Evolutionary conservation across 2,113 vertebrate genomes (phyloP), one percentile per base, ranked within the genome.

Genomic region (Excalfactoria chinensis): DNA sequence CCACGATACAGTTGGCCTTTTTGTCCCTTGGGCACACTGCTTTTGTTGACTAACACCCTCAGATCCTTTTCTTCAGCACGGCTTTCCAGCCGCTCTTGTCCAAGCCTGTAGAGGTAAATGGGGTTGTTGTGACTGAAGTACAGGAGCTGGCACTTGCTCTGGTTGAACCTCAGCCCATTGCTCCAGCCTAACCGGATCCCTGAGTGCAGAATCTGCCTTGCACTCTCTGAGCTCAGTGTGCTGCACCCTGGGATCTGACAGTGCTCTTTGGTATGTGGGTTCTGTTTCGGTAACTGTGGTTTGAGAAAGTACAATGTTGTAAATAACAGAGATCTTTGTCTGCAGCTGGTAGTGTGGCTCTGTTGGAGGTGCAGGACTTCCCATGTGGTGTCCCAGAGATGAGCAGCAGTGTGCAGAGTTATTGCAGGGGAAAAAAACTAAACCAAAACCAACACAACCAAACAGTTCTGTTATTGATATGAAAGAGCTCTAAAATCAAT

Each of bases 241-340:
- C 21, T 22, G 7, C 1, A 0, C 1, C 19, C 35, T 19, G 0
- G 1, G 17, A 4, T 1, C 44, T 3, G 26, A 4, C 3, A 0
- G 55, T 18, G 4, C 58, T 9, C 2, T 2, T 4, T 30, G 40
- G 14, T 4, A 0, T 1, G 0, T 20, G 59, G 44, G 0, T 63
- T 35, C 15, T 0, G 2, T 6, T 18, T 6, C 23, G 66, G 75
- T 10, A 1, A 5, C 6, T 2, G 0, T 28, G 8, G 51, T 6
- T 7, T 11, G 28, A 8, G 44, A 9, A 32, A 10, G 40, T 2
- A 41, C 20, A 4, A 68, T 28, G 20, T 3, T 79, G 68, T 7
- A 1, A 2, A 6, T 9, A 3, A 20, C 1, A 21, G 25, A 3
- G 80, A 0, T 0, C 26, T 23, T 14, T 43, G 35, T 20, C 6